Evolutionary conservation across 2,797 vertebrate genomes (phyloP).

Genomic region (Sandelia bainsii): DNA sequence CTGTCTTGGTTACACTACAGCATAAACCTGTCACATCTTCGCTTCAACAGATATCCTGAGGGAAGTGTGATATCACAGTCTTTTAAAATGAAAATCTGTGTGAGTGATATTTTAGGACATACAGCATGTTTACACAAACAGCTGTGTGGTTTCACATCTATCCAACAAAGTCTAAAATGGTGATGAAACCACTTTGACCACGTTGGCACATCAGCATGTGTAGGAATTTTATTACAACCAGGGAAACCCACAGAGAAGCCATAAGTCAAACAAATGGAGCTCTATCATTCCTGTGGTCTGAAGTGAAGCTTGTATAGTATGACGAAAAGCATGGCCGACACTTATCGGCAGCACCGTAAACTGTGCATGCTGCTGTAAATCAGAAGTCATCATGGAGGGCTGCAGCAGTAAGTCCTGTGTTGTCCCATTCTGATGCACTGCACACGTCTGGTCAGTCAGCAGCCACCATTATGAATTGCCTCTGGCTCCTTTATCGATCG

Average conservation of each 20-base stretch:
- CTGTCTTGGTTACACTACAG: too few species aligned
- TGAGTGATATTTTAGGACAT: conserved; percentile 30
- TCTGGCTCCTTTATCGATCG: conserved; percentile 45
- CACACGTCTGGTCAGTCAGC: conserved; percentile 33
- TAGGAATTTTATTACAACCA: conserved; percentile 29
- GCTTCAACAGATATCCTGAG: conserved; percentile 1
- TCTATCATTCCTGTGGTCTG: conserved; percentile 16
- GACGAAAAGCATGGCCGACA: conserved; percentile 17
- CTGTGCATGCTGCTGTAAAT: conserved; percentile 34
- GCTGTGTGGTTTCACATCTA: conserved; percentile 29
- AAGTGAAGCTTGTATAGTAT: conserved; percentile 3
- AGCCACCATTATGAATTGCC: conserved; percentile 31
- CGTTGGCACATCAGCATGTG: conserved; percentile 45
- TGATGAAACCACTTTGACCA: not conserved
- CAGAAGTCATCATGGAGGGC: conserved; percentile 28
- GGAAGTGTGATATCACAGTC: not conserved
- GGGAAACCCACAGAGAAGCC: conserved; percentile 26
- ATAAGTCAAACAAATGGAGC: conserved; percentile 31
- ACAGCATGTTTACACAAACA: conserved; percentile 26
- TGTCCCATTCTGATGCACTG: conserved; percentile 1
- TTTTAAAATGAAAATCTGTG: conserved; percentile 21
- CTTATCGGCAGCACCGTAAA: conserved; percentile 30
- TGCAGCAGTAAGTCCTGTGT: not conserved
- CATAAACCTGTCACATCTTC: conserved; percentile 6
- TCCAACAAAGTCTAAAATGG: conserved; percentile 14